phyloP scores from a whole-genome alignment of 2,888 invertebrate species.

The Neocrepidodera transversa region DNA sequence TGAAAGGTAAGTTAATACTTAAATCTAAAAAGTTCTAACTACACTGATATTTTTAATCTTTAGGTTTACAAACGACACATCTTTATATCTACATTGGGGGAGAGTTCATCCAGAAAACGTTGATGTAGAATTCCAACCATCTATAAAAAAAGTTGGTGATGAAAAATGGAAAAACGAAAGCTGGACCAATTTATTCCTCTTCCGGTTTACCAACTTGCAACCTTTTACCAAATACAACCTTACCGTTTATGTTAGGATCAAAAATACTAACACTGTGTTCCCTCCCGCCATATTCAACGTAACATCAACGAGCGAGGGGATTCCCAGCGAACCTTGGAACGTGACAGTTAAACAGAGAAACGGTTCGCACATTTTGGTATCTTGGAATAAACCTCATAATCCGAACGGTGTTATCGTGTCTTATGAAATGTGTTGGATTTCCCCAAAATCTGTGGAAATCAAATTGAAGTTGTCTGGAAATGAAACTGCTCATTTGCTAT shows the following conservation, averaged over 20 bases:
- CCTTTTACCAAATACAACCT: slow-evolving; percentile 81
- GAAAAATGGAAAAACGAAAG: slow-evolving; percentile 66
- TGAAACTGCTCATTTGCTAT: slow-evolving; percentile 64
- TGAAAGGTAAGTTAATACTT: slow-evolving; percentile 50
- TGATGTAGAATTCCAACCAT: slow-evolving; percentile 72
- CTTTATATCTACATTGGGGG: slow-evolving; percentile 23
- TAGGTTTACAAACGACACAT: slow-evolving; percentile 20
- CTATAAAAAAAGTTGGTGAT: slow-evolving; percentile 64
- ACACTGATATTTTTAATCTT: background rate
- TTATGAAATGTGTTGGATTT: slow-evolving; percentile 72
- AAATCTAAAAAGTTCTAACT: no score
- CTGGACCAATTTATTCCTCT: slow-evolving; percentile 70
- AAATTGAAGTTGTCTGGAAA: slow-evolving; percentile 57
- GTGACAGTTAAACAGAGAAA: slow-evolving; percentile 71
- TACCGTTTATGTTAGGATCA: slow-evolving; percentile 75
- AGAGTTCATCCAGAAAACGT: slow-evolving; percentile 51
- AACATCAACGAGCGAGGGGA: slow-evolving; percentile 71
- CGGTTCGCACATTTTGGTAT: slow-evolving; percentile 69
- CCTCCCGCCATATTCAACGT: slow-evolving; percentile 64
- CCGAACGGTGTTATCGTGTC: slow-evolving; percentile 69
- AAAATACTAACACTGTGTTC: slow-evolving; percentile 65
- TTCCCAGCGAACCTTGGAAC: slow-evolving; percentile 73
- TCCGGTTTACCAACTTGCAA: slow-evolving; percentile 69
- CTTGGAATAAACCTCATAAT: slow-evolving; percentile 72
- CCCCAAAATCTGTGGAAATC: slow-evolving; percentile 67